Base-by-base conservation (phyloP, 2,888 invertebrate species). In the Acanthosepion esculentum region DNA sequence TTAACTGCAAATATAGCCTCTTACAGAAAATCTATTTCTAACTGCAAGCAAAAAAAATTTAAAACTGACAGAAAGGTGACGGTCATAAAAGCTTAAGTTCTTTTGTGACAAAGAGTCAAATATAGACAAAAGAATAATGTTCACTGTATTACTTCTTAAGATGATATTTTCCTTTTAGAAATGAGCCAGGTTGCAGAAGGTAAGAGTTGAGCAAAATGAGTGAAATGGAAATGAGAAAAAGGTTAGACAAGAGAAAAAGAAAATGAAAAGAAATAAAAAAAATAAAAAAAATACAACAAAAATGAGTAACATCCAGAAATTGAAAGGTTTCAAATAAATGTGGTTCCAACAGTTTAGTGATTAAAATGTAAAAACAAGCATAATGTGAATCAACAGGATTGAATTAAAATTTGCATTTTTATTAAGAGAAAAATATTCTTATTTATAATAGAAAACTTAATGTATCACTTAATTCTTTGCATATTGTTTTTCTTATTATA, bases 281-380 rank as follows among this genome's bases (percentile, higher is more conserved):
- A 41, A 41, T 41, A 41, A 41, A 41, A 41, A 41, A n/a, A 78
- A 78, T 18, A 78, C 78, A 78, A 78, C 78, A 78, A 78, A 78
- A 78, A 78, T 78, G 12, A n/a, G n/a, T 78, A 78, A 78, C 78
- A 78, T 78, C 78, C 78, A 78, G n/a, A 78, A 78, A 78, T 78
- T 12, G 33, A 78, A 78, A 78, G 8, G n/a, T 78, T 78, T 15
- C n/a, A 78, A 78, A 78, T 33, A 78, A 78, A 78, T 78, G n/a
- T 78, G n/a, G 15, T 78, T 78, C 12, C 10, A 78, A 78, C 10
- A n/a, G 59, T 59, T 59, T 59, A n/a, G 78, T 78, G 78, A 78
- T n/a, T 33, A 78, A n/a, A 78, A 78, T 33, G 78, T 78, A n/a
- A 78, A 78, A 78, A n/a, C n/a, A 33, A 10, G 78, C 33, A n/a